A percentile compares a stretch with the other conserved stretches of the same genome.
These are phyloP conservation scores for Lasaia peninsularis DNA, from an alignment of 1,140 invertebrate genomes.

Conservation along the genomic window DNA sequence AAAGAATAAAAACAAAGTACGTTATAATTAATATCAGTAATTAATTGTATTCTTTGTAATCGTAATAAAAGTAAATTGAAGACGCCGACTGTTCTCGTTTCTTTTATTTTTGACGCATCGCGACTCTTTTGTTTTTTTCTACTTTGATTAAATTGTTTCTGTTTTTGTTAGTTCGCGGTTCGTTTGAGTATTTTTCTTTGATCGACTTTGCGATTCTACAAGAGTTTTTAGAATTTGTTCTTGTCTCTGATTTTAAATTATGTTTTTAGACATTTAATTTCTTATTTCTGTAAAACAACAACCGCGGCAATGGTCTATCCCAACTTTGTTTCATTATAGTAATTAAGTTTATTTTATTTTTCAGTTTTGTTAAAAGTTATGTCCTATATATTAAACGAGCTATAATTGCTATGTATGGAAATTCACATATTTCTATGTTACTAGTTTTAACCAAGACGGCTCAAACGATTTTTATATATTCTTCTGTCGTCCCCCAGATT, in stretches of 20 bases:
- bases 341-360: too few relatives aligned
- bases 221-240: constrained; percentile 21
- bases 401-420: too few relatives aligned
- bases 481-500: too few relatives aligned
- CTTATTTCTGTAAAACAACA: too few relatives aligned
- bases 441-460: too few relatives aligned
- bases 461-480: too few relatives aligned
- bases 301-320: too few relatives aligned
- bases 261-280: background rate
- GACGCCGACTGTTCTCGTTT: constrained; percentile 33
- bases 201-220: constrained; percentile 13
- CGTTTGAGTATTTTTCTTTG: constrained; percentile 35
- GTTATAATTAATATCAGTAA: constrained; percentile 64
- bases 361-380: too few relatives aligned
- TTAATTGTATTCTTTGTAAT: constrained; percentile 62
- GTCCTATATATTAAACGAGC: too few relatives aligned
- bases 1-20: constrained; percentile 58
- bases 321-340: too few relatives aligned
- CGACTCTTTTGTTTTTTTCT: constrained; percentile 42
- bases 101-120: constrained; percentile 34
- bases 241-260: constrained; percentile 16
- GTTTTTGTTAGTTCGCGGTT: constrained; percentile 29
- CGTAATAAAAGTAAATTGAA: constrained; percentile 42
- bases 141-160: constrained; percentile 44
- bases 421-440: too few relatives aligned